Percentiles rank a stretch among this genome's conserved stretches.
These are phyloP conservation scores for Bovichtus variegatus DNA, from an alignment of 2,797 vertebrate genomes.

Conservation along the genomic window DNA sequence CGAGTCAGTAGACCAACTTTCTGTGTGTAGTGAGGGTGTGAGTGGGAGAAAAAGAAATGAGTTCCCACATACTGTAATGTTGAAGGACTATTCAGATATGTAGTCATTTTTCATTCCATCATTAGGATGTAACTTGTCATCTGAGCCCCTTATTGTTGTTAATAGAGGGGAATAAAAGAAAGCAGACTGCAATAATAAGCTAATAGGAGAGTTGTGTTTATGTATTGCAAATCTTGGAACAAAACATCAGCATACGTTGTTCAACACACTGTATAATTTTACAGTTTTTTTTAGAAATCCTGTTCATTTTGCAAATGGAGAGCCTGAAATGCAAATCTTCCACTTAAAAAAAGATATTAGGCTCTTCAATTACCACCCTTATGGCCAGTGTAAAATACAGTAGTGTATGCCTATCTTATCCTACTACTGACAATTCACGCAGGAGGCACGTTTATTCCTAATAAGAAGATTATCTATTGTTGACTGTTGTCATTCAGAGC, in stretches of 20 bases:
- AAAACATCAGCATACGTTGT: background rate
- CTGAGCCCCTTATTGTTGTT: background rate
- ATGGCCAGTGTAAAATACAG: too few species aligned
- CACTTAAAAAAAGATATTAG: background rate
- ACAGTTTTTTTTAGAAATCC: background rate
- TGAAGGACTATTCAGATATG: background rate
- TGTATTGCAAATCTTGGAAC: background rate
- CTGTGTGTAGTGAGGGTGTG: conserved; percentile 21
- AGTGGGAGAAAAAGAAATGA: conserved; percentile 3
- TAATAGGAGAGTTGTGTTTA: background rate
- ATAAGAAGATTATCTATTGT: too few species aligned
- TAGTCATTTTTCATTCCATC: background rate
- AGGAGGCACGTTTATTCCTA: too few species aligned
- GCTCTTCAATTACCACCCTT: too few species aligned
- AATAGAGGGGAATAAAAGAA: background rate
- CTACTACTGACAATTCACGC: too few species aligned
- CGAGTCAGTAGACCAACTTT: conserved; percentile 65
- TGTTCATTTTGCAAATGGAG: background rate
- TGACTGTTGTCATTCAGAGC: too few species aligned
- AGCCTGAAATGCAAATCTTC: background rate
- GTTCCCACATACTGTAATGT: background rate
- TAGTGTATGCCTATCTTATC: too few species aligned
- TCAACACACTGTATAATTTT: background rate
- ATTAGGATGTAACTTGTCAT: background rate
- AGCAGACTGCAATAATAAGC: background rate